Evolutionary conservation across 2,113 vertebrate genomes (phyloP).

Genomic region (Sterrhoptilus dennistouni): DNA sequence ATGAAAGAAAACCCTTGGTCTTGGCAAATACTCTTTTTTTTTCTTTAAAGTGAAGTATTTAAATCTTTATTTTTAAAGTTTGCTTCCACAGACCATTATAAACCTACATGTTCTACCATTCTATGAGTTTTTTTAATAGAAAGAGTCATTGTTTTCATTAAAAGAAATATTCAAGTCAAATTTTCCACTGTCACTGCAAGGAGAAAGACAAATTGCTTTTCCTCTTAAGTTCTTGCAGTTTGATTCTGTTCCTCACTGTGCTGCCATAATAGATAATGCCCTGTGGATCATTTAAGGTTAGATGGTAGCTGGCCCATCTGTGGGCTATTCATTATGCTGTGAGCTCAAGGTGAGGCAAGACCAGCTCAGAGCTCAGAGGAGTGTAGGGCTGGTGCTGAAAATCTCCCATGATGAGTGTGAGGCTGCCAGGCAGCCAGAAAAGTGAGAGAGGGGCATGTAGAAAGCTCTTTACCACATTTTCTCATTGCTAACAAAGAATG

Average conservation of each 20-base stretch:
- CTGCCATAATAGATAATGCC: background rate
- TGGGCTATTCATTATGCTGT: background rate
- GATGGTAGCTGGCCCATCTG: background rate
- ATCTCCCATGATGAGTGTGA: background rate
- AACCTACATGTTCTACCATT: rapidly evolving
- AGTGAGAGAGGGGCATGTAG: background rate
- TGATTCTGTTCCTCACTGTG: background rate
- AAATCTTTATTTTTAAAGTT: background rate
- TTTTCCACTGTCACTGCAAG: background rate
- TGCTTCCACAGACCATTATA: background rate
- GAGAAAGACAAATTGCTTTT: background rate
- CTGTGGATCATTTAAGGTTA: background rate
- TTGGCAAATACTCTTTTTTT: background rate
- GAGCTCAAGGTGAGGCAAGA: background rate
- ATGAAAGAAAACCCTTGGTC: background rate
- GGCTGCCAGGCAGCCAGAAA: background rate
- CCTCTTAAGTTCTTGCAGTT: background rate
- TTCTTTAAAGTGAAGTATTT: background rate
- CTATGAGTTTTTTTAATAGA: background rate
- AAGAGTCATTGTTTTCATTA: background rate
- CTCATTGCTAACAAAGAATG: background rate
- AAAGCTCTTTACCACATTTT: background rate
- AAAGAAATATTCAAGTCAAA: background rate
- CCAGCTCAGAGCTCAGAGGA: background rate
- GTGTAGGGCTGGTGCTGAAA: background rate